Evolutionary conservation across 2,888 invertebrate genomes (phyloP).

Genomic region (Drosophila subsilvestris): DNA sequence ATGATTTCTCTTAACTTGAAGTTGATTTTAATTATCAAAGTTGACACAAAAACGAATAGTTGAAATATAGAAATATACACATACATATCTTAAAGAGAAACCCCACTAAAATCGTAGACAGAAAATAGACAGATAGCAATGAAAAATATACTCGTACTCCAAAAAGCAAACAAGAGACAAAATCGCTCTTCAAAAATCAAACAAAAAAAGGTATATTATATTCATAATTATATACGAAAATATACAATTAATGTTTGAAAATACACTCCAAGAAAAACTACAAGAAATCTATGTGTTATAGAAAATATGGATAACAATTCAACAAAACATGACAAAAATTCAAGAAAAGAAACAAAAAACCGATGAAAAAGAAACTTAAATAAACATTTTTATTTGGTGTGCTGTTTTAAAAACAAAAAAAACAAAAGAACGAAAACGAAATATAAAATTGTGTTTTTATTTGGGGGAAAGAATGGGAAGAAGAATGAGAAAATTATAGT

Average conservation of each 20-base stretch:
- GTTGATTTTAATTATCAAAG: slow-evolving; percentile 21
- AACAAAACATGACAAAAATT: slow-evolving; percentile 31
- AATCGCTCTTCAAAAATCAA: slow-evolving; percentile 72
- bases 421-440: background rate
- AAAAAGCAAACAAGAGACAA: slow-evolving; percentile 68
- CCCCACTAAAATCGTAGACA: slow-evolving; percentile 43
- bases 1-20: background rate
- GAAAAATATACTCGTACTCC: slow-evolving; percentile 37
- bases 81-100: slow-evolving; percentile 41
- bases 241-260: slow-evolving; percentile 44
- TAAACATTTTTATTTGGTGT: slow-evolving; percentile 83
- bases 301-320: slow-evolving; percentile 37
- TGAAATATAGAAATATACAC: slow-evolving; percentile 49
- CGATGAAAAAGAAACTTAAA: slow-evolving; percentile 58
- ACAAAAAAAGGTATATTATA: slow-evolving; percentile 59
- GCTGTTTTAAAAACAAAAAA: slow-evolving; percentile 76
- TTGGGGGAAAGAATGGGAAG: background rate
- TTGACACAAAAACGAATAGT: slow-evolving; percentile 34
- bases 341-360: slow-evolving; percentile 28
- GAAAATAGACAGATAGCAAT: slow-evolving; percentile 7
- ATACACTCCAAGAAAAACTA: slow-evolving; percentile 22
- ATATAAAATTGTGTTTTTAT: slow-evolving; percentile 23
- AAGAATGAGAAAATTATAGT: too few species aligned
- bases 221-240: slow-evolving; percentile 26
- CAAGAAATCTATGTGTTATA: slow-evolving; percentile 33